Evolutionary conservation across 2,113 vertebrate species (phyloP).

Genomic region (Ibidorhyncha struthersii): DNA sequence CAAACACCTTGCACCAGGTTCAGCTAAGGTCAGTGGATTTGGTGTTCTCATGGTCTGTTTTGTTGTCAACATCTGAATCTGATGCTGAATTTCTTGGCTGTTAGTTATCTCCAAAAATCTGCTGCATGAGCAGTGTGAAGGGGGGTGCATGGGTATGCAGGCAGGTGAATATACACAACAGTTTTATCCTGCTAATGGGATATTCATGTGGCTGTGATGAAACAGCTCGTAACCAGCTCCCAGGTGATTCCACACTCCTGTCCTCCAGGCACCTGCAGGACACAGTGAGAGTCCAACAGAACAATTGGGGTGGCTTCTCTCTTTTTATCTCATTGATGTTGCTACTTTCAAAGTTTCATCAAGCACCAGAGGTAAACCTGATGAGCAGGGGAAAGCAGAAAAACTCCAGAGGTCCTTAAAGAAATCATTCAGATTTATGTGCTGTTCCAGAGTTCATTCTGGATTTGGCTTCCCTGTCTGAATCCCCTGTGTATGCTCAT

Average conservation of each 20-base stretch:
- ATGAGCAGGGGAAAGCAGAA: background rate
- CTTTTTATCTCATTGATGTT: background rate
- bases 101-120: background rate
- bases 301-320: background rate
- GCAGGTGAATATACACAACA: background rate
- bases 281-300: rapidly evolving
- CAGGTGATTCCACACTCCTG: background rate
- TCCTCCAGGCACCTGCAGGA: rapidly evolving
- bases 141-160: background rate
- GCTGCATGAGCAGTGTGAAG: background rate
- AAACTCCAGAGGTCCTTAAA: background rate
- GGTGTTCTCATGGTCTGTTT: background rate
- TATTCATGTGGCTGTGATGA: background rate
- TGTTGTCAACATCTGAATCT: background rate
- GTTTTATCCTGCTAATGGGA: background rate
- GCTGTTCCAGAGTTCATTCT: background rate
- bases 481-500: rapidly evolving
- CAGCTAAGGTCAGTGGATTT: background rate
- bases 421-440: background rate
- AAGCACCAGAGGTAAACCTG: background rate
- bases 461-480: background rate
- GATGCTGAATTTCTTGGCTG: background rate
- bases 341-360: background rate
- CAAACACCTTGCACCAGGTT: background rate
- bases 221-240: background rate